phyloP scores from a whole-genome alignment of 2,113 vertebrate genomes.

The Sylvia atricapilla region DNA sequence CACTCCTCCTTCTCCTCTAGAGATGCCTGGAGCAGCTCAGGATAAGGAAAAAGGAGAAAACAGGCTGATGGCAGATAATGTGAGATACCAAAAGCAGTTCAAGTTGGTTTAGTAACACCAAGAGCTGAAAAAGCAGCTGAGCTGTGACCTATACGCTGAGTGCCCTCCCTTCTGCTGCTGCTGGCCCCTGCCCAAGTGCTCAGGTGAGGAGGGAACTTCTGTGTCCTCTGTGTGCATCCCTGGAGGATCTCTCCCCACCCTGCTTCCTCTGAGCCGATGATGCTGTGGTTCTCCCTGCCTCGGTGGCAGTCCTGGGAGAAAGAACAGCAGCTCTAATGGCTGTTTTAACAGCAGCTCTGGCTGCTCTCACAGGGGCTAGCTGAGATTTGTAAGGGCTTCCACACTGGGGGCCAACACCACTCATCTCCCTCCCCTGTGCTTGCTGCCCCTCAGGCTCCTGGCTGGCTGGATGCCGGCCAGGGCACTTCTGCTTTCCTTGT shows the following conservation, averaged over 20 bases:
- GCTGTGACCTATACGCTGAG: not conserved
- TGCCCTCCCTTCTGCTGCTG: not conserved
- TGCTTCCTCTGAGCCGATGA: not conserved
- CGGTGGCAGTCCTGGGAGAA: accelerated
- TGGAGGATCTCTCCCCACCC: not conserved
- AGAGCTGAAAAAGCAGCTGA: accelerated
- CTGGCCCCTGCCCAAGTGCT: not conserved
- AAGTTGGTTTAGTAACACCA: not conserved
- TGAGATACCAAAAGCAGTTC: not conserved
- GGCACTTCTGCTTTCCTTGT: not conserved
- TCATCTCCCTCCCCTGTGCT: not conserved
- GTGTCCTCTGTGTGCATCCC: not conserved
- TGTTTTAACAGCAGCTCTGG: no score
- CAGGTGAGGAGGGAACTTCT: not conserved
- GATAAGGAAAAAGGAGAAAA: not conserved
- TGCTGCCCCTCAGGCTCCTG: not conserved
- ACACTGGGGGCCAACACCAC: accelerated
- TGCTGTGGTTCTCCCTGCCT: not conserved
- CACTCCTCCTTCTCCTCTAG: not conserved
- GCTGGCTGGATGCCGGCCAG: not conserved
- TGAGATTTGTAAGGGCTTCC: not conserved
- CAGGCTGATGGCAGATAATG: not conserved
- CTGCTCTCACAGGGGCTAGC: not conserved
- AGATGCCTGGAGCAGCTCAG: not conserved
- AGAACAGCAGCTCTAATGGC: not conserved